Evolutionary conservation across 2,888 invertebrate genomes (phyloP).

Genomic region (Meteorus colon): DNA sequence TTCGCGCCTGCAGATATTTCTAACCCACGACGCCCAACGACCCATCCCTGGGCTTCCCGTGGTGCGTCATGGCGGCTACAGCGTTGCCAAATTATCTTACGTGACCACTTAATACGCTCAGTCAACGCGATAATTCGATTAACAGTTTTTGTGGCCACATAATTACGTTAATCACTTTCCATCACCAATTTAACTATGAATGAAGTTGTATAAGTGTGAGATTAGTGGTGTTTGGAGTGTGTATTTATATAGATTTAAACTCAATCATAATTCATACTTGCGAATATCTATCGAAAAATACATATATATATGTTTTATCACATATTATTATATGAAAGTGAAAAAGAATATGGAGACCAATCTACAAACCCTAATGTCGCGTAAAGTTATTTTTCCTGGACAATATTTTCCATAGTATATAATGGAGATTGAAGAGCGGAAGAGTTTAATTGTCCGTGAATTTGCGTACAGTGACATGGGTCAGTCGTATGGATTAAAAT

Average conservation of each 20-base stretch:
- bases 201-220: conserved; percentile 7
- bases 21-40: conserved; percentile 50
- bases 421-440: conserved; percentile 57
- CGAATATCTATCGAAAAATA: too few species aligned
- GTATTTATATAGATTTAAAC: too few species aligned
- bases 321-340: background rate
- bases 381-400: conserved; percentile 53
- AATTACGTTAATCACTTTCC: conserved; percentile 26
- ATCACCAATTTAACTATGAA: background rate
- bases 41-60: conserved; percentile 43
- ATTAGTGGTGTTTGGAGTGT: too few species aligned
- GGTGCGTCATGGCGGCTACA: conserved; percentile 62
- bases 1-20: conserved; percentile 51
- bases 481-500: conserved; percentile 53
- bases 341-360: conserved; percentile 26
- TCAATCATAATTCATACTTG: background rate
- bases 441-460: conserved; percentile 57
- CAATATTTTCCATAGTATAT: conserved; percentile 52
- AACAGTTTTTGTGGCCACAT: conserved; percentile 36
- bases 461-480: conserved; percentile 51
- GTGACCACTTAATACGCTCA: conserved; percentile 60
- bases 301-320: background rate
- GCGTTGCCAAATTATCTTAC: conserved; percentile 71
- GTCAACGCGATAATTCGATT: conserved; percentile 58
- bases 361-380: conserved; percentile 51